phyloP scores from a whole-genome alignment of 2,113 vertebrate genomes.

The Triplophysa siluroides region DNA sequence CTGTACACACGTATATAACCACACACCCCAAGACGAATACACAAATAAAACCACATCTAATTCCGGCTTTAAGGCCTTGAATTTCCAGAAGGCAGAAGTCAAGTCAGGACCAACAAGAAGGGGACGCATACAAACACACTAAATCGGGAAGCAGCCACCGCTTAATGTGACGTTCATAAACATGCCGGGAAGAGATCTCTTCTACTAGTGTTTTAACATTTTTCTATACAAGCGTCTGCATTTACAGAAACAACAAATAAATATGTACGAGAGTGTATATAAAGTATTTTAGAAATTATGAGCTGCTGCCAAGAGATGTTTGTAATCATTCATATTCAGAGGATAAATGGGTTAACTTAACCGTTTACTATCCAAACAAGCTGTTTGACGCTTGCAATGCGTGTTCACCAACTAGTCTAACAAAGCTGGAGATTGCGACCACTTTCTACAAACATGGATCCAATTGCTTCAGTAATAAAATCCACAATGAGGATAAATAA shows the following conservation, averaged over 20 bases:
- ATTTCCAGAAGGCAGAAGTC: background rate
- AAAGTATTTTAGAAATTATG: slow-evolving; percentile 27
- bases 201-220: slow-evolving; percentile 23
- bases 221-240: slow-evolving; percentile 14
- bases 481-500: slow-evolving; percentile 62
- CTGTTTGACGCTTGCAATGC: slow-evolving; percentile 19
- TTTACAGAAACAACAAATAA: slow-evolving; percentile 33
- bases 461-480: slow-evolving; percentile 63
- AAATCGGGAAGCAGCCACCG: background rate
- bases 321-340: slow-evolving; percentile 30
- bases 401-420: slow-evolving; percentile 17
- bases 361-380: slow-evolving; percentile 21
- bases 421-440: slow-evolving; percentile 54
- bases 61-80: background rate
- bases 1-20: background rate
- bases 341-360: background rate
- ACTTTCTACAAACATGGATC: slow-evolving; percentile 63
- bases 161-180: slow-evolving; percentile 19
- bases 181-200: slow-evolving; percentile 21
- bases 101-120: slow-evolving; percentile 7
- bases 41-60: slow-evolving; percentile 1
- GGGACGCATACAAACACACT: background rate
- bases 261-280: slow-evolving; percentile 18
- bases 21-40: background rate
- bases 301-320: slow-evolving; percentile 24